Evolutionary conservation across 2,113 vertebrate genomes (phyloP).

Genomic region (Aramus guarauna): DNA sequence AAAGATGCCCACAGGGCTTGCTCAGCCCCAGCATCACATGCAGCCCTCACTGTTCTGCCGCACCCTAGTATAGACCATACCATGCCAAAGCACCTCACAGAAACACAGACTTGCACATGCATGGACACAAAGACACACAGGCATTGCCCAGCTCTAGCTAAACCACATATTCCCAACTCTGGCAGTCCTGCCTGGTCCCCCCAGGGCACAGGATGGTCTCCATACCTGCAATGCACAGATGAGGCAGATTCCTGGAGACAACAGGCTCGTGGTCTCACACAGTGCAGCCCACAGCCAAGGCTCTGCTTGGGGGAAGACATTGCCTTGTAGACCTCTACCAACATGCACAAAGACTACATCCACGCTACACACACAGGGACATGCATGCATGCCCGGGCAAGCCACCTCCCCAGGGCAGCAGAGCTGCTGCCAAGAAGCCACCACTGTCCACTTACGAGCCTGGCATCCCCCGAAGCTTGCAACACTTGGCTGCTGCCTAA

Average conservation of each 20-base stretch:
- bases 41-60: background rate
- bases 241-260: background rate
- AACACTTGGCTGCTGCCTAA: background rate
- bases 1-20: background rate
- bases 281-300: accelerated
- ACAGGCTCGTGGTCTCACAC: accelerated
- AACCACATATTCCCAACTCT: accelerated
- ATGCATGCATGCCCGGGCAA: accelerated
- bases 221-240: accelerated
- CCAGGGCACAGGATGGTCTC: accelerated
- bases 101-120: background rate
- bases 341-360: background rate
- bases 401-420: background rate
- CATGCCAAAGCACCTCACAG: background rate
- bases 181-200: background rate
- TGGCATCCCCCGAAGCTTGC: background rate
- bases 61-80: background rate
- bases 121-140: background rate
- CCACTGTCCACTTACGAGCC: background rate
- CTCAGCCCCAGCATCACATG: background rate
- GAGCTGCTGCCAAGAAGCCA: background rate
- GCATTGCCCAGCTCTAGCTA: background rate
- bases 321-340: background rate
- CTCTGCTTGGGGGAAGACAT: background rate
- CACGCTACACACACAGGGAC: accelerated